Evolutionary conservation across 2,888 invertebrate species (phyloP), one percentile per base, ranked within the genome.

Genomic region (Cryptus armator): DNA sequence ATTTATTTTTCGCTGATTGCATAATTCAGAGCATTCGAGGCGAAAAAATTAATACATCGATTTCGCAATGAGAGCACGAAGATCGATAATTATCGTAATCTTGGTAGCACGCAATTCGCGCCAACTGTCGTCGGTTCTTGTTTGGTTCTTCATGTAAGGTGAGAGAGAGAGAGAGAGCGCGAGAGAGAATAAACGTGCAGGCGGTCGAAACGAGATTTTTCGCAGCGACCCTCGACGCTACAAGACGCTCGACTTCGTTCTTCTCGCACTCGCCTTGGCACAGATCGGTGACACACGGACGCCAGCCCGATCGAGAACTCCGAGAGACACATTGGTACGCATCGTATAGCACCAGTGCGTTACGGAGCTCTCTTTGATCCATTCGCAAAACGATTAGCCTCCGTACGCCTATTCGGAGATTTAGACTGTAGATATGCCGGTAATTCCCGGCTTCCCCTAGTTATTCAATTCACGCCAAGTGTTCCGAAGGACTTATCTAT

Each of bases 261-360:
- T 67, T 83, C 82, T 81, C 80, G 86, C 53, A 86, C 79, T 86
- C 85, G 84, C 88, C 88, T 88, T 88, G 88, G 88, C 88, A 88
- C 86, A 86, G 86, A 87, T 88, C 83, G 86, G 77, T 37, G 80
- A 75, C 64, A 82, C 84, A 75, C 72, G 77, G 46, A 81, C 74
- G 80, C 81, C 72, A 74, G 37, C 77, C 37, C 72, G 80, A 62
- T 75, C 19, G 74, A 72, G 78, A 51, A 85, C 81, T 71, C 70
- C 59, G 32, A 32, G 74, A 68, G 76, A 77, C 85, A 81, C 85
- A 81, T 86, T 71, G 56, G 67, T 81, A 74, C 68, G 84, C 84
- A 81, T 86, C 85, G 84, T 76, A 81, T 74, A 74, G 59, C 72
- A 76, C 68, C 68, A 44, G 56, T 75, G 67, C 70, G 70, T 84